Conservation (phyloP, 2,888 invertebrate genomes). For the Nemotelus pantherinus region DNA sequence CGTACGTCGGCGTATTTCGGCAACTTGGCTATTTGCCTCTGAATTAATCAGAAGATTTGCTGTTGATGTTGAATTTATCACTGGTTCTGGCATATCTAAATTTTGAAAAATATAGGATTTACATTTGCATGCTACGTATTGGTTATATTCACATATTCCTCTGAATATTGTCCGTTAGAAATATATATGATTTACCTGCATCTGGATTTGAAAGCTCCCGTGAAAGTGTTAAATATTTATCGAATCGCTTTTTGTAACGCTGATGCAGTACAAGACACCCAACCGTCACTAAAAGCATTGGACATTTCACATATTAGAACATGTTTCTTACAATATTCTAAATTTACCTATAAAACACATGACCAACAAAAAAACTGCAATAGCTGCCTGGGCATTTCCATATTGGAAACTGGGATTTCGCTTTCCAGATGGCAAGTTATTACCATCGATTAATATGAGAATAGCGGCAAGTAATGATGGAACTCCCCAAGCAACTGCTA, state of each 20-base stretch:
- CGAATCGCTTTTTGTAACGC: conserved; percentile 77
- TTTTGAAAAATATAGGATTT: neutral
- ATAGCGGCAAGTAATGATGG: conserved; percentile 75
- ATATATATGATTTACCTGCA: conserved; percentile 55
- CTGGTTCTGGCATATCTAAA: neutral
- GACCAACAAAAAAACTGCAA: conserved; percentile 78
- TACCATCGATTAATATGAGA: conserved; percentile 70
- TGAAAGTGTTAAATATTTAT: conserved; percentile 72
- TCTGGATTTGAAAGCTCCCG: conserved; percentile 69
- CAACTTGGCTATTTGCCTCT: conserved; percentile 47
- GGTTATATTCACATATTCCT: conserved; percentile 52
- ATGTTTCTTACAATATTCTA: neutral
- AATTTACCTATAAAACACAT: conserved; percentile 80
- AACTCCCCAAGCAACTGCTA: conserved; percentile 70
- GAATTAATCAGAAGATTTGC: conserved; percentile 59
- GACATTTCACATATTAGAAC: conserved; percentile 12
- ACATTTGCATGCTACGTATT: conserved; percentile 55
- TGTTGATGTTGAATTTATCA: conserved; percentile 58
- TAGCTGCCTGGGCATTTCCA: conserved; percentile 79
- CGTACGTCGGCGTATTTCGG: conserved; percentile 54
- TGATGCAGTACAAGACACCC: conserved; percentile 86
- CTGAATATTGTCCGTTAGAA: too few relatives aligned
- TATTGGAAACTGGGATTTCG: conserved; percentile 81
- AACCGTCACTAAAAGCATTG: conserved; percentile 72
- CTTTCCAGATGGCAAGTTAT: conserved; percentile 68